These are phyloP conservation scores for Drosophila ustulata DNA, from an alignment of 2,888 invertebrate genomes.

Conservation along the genomic window DNA sequence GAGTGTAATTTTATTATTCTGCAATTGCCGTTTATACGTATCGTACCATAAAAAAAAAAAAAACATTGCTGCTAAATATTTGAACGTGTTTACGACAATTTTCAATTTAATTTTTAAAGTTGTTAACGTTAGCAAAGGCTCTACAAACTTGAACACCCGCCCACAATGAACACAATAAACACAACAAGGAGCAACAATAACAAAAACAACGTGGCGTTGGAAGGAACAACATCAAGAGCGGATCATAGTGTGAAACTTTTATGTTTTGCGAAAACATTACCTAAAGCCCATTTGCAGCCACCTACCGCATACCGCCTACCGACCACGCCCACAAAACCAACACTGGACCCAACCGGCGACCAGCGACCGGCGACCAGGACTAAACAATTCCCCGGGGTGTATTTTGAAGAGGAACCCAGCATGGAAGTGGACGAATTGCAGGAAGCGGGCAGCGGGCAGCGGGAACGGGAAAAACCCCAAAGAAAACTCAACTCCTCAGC, in stretches of 20 bases:
- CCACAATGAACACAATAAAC: constrained; percentile 28
- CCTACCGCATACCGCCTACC: background rate
- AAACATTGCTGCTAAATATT: constrained; percentile 9
- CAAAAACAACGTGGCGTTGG: constrained; percentile 25
- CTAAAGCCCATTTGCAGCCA: constrained; percentile 58
- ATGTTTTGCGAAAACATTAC: constrained; percentile 72
- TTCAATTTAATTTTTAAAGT: constrained; percentile 45
- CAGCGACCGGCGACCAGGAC: constrained; percentile 9
- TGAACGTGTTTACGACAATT: constrained; percentile 21
- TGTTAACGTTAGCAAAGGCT: constrained; percentile 26
- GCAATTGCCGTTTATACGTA: background rate
- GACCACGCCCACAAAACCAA: constrained; percentile 17
- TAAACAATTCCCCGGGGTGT: constrained; percentile 69
- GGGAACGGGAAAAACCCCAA: constrained; percentile 21
- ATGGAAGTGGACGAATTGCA: constrained; percentile 21
- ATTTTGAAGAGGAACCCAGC: constrained; percentile 61
- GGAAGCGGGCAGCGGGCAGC: background rate
- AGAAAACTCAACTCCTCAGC: constrained; percentile 8
- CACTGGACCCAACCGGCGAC: constrained; percentile 13
- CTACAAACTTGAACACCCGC: constrained; percentile 19
- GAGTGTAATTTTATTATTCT: constrained; percentile 4
- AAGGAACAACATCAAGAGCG: constrained; percentile 27
- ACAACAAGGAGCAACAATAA: constrained; percentile 24
- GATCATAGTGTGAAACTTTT: constrained; percentile 70
- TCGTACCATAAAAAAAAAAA: background rate